These are phyloP conservation scores for Glareola pratincola DNA, from an alignment of 2,113 vertebrate species.

Conservation along the genomic window DNA sequence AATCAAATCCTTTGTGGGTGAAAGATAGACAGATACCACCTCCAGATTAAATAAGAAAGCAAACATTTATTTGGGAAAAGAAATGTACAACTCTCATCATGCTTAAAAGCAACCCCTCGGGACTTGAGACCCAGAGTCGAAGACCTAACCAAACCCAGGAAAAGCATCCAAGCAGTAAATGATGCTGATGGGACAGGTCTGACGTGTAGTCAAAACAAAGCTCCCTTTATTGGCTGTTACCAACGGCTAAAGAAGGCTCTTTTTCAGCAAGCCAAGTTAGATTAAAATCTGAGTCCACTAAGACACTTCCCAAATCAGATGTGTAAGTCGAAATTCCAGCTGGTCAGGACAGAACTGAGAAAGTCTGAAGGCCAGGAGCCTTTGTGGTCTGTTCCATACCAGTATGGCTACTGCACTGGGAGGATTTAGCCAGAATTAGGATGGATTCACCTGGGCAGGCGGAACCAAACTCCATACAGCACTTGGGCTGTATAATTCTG, in stretches of 20 bases:
- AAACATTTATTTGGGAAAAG: not conserved
- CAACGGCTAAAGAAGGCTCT: not conserved
- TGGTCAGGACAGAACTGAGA: not conserved
- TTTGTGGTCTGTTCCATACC: not conserved
- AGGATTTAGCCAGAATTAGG: not conserved
- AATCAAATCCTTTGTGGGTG: not conserved
- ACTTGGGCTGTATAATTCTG: not conserved
- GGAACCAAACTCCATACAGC: not conserved
- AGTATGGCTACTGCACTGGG: not conserved
- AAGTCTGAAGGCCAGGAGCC: not conserved
- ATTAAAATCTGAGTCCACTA: not conserved
- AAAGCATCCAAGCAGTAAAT: not conserved
- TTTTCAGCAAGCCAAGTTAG: not conserved
- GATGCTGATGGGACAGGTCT: not conserved
- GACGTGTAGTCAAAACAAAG: not conserved
- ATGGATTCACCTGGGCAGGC: not conserved
- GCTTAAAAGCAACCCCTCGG: not conserved
- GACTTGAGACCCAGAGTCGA: not conserved
- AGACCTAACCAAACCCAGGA: not conserved
- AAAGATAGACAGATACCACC: not conserved
- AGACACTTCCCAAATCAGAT: not conserved
- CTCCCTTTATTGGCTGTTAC: not conserved
- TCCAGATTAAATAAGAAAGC: not conserved
- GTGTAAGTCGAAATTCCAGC: not conserved
- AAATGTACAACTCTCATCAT: fast-evolving